Conservation (phyloP, 2,888 invertebrate species). For the Drosophila borborema region DNA sequence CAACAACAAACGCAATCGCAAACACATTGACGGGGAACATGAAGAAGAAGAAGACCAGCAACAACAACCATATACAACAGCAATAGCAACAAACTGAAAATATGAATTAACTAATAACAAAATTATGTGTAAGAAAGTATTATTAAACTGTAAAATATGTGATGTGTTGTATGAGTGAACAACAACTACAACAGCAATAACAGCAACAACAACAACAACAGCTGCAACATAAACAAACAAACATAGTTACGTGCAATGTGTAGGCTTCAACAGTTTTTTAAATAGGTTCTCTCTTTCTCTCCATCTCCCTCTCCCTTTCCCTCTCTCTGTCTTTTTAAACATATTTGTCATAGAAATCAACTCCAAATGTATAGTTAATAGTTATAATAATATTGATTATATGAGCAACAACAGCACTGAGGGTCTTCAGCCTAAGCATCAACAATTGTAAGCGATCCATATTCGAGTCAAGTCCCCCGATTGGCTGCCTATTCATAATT, state of each 20-base stretch:
- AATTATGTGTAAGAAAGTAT: slow-evolving; percentile 81
- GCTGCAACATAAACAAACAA: slow-evolving; percentile 28
- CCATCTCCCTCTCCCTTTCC: neutral
- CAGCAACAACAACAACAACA: slow-evolving; percentile 17
- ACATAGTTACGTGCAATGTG: slow-evolving; percentile 52
- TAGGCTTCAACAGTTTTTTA: slow-evolving; percentile 35
- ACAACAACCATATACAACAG: slow-evolving; percentile 25
- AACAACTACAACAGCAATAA: slow-evolving; percentile 4
- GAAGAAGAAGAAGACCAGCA: slow-evolving; percentile 14
- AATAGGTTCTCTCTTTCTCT: slow-evolving; percentile 17
- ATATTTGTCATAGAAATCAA: slow-evolving; percentile 42
- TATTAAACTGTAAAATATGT: slow-evolving; percentile 83
- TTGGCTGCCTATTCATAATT: slow-evolving; percentile 42
- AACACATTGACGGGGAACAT: slow-evolving; percentile 33
- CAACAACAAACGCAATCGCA: slow-evolving; percentile 26
- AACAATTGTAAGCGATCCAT: slow-evolving; percentile 21
- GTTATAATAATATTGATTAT: slow-evolving; percentile 19
- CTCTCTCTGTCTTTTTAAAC: slow-evolving; percentile 11
- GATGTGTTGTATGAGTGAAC: slow-evolving; percentile 57
- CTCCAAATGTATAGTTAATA: slow-evolving; percentile 51
- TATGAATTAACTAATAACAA: slow-evolving; percentile 62
- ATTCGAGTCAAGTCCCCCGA: slow-evolving; percentile 27
- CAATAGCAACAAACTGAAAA: slow-evolving; percentile 43
- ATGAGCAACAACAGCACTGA: slow-evolving; percentile 52
- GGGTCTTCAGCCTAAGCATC: slow-evolving; percentile 36